These are phyloP conservation scores for Labia minor DNA, from an alignment of 2,888 invertebrate genomes.

Conservation along the genomic window DNA sequence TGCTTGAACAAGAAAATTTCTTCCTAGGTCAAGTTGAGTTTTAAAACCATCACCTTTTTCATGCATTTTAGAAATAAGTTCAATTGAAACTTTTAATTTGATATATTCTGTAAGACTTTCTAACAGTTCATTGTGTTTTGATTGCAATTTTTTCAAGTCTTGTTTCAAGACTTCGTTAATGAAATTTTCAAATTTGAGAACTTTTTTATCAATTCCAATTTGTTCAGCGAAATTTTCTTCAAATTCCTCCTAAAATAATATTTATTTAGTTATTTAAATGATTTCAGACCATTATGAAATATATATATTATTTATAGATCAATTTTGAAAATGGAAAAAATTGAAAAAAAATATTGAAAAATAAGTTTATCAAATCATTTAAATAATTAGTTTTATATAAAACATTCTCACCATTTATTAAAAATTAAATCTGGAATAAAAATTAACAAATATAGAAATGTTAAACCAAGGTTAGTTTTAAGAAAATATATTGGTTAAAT, in stretches of 20 bases:
- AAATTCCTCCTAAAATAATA: background rate
- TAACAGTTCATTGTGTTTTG: constrained; percentile 50
- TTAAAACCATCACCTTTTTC: constrained; percentile 47
- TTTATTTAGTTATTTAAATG: background rate
- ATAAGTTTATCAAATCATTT: too few species aligned
- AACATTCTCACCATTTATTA: too few species aligned
- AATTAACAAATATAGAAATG: too few species aligned
- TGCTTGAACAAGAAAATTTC: constrained; percentile 72
- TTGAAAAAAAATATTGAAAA: too few species aligned
- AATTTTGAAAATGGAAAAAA: too few species aligned
- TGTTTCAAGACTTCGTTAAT: constrained; percentile 67
- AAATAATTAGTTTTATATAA: too few species aligned
- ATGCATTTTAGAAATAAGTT: constrained; percentile 47
- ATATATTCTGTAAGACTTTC: constrained; percentile 59
- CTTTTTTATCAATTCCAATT: constrained; percentile 32
- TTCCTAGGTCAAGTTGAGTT: constrained; percentile 70
- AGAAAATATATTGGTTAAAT: too few species aligned
- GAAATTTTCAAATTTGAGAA: constrained; percentile 53
- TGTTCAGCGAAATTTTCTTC: background rate
- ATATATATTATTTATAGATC: background rate
- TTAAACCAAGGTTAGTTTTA: too few species aligned
- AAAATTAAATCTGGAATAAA: too few species aligned
- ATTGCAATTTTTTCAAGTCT: constrained; percentile 52
- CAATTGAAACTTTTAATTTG: constrained; percentile 59
- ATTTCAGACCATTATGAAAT: background rate